Evolutionary conservation across 2,113 vertebrate species (phyloP), one percentile per base, ranked within the genome.

Genomic region (Arenaria interpres): DNA sequence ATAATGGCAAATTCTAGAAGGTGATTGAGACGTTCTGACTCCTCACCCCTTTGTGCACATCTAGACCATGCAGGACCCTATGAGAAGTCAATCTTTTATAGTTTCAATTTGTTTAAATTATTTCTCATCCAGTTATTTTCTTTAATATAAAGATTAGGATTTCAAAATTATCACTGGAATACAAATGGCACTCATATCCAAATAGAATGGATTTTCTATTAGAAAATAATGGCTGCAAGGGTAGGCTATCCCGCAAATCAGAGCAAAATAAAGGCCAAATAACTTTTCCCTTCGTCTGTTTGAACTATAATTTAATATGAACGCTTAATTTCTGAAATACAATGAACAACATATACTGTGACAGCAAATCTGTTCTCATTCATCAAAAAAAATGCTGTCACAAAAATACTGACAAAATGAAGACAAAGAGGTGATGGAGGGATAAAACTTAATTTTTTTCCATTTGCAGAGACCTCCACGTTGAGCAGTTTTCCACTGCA

Each of bases 251-350:
- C 63, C 81, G 37, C 35, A 90, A 62, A 90, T 72, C 43, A 85
- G 89, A 90, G 73, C 16, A 71, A 72, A 92, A 90, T 72, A 75
- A 81, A 78, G 48, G 69, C 46, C 43, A 85, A 78, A 28, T 32
- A 85, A 82, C 32, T 79, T 89, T 87, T 72, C 59, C 77, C 10
- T 95, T 93, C 35, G 57, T 84, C 60, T 94, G 10, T 62, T 84
- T 37, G 37, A 97, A 46, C 20, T 43, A 8, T 62, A 86, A 89
- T 41, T 94, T 85, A 92, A 60, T 76, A 92, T 13, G 25, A 91
- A 59, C 54, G 50, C 39, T 81, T 92, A 81, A 71, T 88, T 93
- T 94, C 68, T 87, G 76, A 87, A 93, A 87, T 89, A 57, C 48
- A 93, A 48, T 41, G 62, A 69, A 76, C 60, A 81, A 75, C 33